Evolutionary conservation across 2,113 vertebrate genomes (phyloP).

Genomic region (Heptranchias perlo): DNA sequence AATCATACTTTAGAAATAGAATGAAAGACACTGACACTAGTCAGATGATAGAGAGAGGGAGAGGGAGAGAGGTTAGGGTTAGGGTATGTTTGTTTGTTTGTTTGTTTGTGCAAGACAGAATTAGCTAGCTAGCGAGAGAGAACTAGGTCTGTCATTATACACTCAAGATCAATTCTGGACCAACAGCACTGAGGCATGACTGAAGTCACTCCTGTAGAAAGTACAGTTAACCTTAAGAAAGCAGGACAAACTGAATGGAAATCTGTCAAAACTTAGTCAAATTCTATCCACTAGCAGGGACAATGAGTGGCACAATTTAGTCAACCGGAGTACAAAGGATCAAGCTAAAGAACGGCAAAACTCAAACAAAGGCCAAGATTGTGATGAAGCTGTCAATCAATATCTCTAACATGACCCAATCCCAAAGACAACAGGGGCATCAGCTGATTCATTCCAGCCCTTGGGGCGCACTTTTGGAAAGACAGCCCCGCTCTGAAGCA

Average conservation of each 20-base stretch:
- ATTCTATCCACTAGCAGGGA: not conserved
- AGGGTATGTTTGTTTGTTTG: too few species aligned
- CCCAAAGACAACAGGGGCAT: not conserved
- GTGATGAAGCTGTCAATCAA: not conserved
- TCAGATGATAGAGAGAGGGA: not conserved
- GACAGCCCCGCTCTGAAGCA: not conserved
- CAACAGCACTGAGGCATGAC: not conserved
- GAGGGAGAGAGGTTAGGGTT: too few species aligned
- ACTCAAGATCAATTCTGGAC: not conserved
- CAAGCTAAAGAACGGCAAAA: not conserved
- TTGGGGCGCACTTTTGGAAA: not conserved
- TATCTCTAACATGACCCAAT: not conserved
- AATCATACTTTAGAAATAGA: not conserved
- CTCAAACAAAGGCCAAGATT: not conserved
- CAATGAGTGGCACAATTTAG: not conserved
- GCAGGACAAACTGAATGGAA: not conserved
- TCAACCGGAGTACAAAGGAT: not conserved
- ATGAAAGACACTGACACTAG: not conserved
- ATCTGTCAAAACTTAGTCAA: not conserved
- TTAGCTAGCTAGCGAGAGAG: not conserved
- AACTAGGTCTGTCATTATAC: not conserved
- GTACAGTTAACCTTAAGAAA: not conserved
- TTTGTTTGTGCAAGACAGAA: not conserved
- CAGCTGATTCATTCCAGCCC: not conserved
- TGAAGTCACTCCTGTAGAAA: not conserved